These are phyloP conservation scores for Idaea biselata DNA, from an alignment of 2,888 invertebrate species.

Conservation along the genomic window DNA sequence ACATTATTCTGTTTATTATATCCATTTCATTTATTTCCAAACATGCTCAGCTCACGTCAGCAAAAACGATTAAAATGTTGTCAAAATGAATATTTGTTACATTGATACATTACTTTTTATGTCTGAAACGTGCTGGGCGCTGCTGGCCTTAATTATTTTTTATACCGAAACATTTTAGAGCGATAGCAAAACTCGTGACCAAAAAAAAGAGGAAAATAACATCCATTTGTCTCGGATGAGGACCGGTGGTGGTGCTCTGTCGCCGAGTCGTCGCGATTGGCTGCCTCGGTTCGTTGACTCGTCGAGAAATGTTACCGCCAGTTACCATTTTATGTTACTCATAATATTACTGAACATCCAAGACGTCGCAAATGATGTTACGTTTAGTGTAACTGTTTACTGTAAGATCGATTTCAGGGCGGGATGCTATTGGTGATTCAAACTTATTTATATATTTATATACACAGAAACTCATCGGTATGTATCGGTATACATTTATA, in stretches of 20 bases:
- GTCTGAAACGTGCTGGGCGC: constrained; percentile 23
- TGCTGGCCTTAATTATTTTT: constrained; percentile 27
- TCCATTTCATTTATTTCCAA: neutral
- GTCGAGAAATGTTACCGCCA: constrained; percentile 32
- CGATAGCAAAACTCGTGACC: constrained; percentile 50
- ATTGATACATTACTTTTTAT: constrained; percentile 27
- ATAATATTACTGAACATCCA: neutral
- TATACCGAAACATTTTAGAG: constrained; percentile 31
- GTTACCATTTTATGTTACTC: constrained; percentile 5
- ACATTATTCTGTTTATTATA: neutral
- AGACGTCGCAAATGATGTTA: neutral
- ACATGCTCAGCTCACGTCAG: neutral
- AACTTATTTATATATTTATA: neutral
- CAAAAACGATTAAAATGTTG: neutral
- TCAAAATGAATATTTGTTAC: constrained; percentile 8
- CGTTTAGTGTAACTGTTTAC: neutral
- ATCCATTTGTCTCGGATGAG: constrained; percentile 68
- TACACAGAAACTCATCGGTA: too few relatives aligned
- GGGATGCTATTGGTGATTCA: neutral
- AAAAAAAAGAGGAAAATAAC: constrained; percentile 50
- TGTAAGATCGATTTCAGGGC: neutral
- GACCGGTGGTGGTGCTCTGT: constrained; percentile 39
- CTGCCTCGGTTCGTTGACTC: constrained; percentile 62
- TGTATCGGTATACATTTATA: too few relatives aligned
- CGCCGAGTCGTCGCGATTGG: constrained; percentile 53